Percentiles rank a stretch among this genome's conserved stretches.
Conservation (phyloP, 2,113 vertebrate species). For the Stigmatopora nigra region DNA sequence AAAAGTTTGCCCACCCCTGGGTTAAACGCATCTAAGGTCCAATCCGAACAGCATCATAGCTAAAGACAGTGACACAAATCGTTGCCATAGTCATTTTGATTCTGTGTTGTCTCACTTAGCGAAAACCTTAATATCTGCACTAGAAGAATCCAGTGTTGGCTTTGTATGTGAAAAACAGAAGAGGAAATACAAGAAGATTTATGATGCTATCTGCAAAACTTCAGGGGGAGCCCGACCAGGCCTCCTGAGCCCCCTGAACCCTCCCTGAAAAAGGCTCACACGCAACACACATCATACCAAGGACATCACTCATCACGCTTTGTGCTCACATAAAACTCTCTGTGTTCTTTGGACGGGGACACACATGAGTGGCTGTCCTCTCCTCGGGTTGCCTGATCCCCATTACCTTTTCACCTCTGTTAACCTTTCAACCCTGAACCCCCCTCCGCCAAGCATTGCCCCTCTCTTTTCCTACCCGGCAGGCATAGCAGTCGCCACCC, state of each 20-base stretch:
- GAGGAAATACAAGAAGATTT: constrained; percentile 39
- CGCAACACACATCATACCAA: constrained; percentile 5
- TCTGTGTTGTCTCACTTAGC: neutral
- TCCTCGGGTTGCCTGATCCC: constrained; percentile 52
- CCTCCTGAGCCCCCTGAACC: neutral
- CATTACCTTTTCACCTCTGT: constrained; percentile 63
- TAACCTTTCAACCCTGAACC: constrained; percentile 38
- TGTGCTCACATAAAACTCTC: neutral
- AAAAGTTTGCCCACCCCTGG: too few relatives aligned
- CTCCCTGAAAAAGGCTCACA: neutral
- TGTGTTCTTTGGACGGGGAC: neutral
- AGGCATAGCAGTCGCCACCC: constrained; percentile 65
- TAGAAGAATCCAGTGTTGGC: neutral
- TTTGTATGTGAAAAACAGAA: constrained; percentile 11
- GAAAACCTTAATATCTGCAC: neutral
- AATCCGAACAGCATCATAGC: too few relatives aligned
- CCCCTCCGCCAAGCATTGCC: constrained; percentile 11
- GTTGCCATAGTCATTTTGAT: too few relatives aligned
- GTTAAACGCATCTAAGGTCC: too few relatives aligned
- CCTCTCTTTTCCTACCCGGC: constrained; percentile 57
- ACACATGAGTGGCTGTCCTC: constrained; percentile 16
- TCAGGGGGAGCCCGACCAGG: constrained; percentile 26
- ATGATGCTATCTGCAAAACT: constrained; percentile 27
- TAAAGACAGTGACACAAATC: too few relatives aligned
- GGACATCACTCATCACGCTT: neutral